Base-by-base conservation (phyloP, 2,797 vertebrate genomes). In the Ambastaia sidthimunki region DNA sequence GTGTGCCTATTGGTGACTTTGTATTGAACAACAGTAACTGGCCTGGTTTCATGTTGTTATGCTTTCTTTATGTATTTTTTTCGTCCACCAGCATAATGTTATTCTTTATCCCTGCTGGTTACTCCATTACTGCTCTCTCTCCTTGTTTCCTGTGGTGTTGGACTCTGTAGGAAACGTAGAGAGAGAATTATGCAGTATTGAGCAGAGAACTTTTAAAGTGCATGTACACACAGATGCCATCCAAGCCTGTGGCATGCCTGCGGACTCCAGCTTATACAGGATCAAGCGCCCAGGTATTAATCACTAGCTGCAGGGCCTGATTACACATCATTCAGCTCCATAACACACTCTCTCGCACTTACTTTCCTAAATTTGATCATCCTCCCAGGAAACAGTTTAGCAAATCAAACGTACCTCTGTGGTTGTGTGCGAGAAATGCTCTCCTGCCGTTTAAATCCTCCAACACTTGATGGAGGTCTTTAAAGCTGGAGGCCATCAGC, bases 231-330 rank as follows among this genome's bases (percentile, higher is more conserved):
- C 50, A 47, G 16, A 57, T 18, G 11, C 19, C 9, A 21, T 73
- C 21, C 48, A 66, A 44, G 88, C 91, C 89, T 85, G 88, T 87
- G 91, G 92, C 70, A 12, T 0, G 34, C 70, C 70, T 55, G 70
- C 50, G 23, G 60, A 81, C 63, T 69, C 72, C 63, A 54, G 41
- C 50, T 73, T 57, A 23, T 57, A 55, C 55, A 18, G 60, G 60
- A 55, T 66, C 21, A 52, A 50, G 71, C 48, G 34, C 59, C 73
- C 57, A 74, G 71, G 87, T 89, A 92, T 92, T 93, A 93, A 93
- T 92, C 91, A 91, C 91, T 86, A 88, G 86, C 91, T 83, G 82
- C 60, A 88, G 90, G 91, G 89, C 90, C 86, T 91, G 91, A 91
- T 92, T 93, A 90, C 89, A 89, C 83, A 90, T 90, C 87, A 87